Percentiles rank a stretch among this genome's conserved stretches.
Conservation (phyloP, 2,797 vertebrate species). For the Pipistrellus pipistrellus region DNA sequence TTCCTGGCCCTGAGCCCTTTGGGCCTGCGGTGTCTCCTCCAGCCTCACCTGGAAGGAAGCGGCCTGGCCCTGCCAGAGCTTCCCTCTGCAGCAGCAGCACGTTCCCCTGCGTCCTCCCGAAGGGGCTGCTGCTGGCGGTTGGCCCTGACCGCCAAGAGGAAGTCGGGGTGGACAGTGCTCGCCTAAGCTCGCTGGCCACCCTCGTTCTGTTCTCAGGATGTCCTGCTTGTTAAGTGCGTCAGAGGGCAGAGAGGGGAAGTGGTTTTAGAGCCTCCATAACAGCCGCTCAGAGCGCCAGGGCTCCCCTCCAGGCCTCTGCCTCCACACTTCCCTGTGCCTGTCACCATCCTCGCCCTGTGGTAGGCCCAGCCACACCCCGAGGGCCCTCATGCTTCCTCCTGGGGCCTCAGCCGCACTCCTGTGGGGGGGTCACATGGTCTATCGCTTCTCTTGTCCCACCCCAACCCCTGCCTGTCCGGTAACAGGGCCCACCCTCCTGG, state of each 20-base stretch:
- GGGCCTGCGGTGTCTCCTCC: neutral
- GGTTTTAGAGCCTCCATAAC: neutral
- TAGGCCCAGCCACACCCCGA: neutral
- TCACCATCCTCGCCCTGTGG: neutral
- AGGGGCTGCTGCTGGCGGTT: neutral
- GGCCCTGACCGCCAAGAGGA: neutral
- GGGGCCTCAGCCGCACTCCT: neutral
- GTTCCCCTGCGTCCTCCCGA: neutral
- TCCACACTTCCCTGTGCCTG: neutral
- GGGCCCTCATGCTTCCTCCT: neutral
- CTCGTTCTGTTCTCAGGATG: neutral
- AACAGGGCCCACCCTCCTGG: neutral
- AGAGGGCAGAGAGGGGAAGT: neutral
- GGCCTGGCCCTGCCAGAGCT: neutral
- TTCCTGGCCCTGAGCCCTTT: neutral
- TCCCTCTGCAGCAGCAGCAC: neutral
- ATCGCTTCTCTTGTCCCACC: neutral
- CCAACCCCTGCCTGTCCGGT: too few relatives aligned
- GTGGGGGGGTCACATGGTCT: neutral
- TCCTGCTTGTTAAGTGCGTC: conserved; percentile 8
- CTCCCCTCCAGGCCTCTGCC: neutral
- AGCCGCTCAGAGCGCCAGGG: neutral
- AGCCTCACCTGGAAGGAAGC: neutral
- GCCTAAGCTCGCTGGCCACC: neutral
- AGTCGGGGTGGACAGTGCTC: neutral